phyloP scores from a whole-genome alignment of 2,797 vertebrate genomes.

The Enteromius thamalakanensis region DNA sequence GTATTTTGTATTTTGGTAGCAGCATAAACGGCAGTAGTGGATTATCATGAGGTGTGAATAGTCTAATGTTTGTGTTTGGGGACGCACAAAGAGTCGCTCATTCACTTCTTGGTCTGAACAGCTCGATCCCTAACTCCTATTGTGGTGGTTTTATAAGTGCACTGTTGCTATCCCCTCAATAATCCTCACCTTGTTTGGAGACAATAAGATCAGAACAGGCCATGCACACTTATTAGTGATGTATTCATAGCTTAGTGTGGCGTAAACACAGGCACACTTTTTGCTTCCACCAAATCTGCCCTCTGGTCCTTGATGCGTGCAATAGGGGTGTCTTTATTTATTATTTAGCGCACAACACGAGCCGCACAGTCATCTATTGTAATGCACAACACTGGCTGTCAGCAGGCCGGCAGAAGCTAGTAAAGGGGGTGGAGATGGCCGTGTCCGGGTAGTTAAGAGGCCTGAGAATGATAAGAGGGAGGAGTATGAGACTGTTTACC shows the following conservation, averaged over 20 bases:
- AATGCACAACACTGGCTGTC: slow-evolving; percentile 63
- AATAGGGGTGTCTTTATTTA: slow-evolving; percentile 68
- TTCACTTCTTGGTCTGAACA: slow-evolving; percentile 54
- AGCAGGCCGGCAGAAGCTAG: slow-evolving; percentile 53
- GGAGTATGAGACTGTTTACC: slow-evolving; percentile 50
- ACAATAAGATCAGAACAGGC: slow-evolving; percentile 75
- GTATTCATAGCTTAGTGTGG: slow-evolving; percentile 61
- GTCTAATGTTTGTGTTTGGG: not conserved
- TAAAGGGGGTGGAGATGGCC: slow-evolving; percentile 47
- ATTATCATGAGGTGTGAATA: not conserved
- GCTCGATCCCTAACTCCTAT: slow-evolving; percentile 60
- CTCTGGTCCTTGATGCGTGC: slow-evolving; percentile 57
- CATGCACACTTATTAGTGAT: slow-evolving; percentile 66
- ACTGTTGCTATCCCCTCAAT: slow-evolving; percentile 68
- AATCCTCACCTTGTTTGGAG: slow-evolving; percentile 73
- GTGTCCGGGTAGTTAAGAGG: slow-evolving; percentile 11
- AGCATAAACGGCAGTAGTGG: not conserved
- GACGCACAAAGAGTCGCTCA: not conserved
- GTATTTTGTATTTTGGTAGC: slow-evolving; percentile 17
- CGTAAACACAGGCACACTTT: slow-evolving; percentile 75
- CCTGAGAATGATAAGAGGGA: slow-evolving; percentile 31
- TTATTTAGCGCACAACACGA: slow-evolving; percentile 78
- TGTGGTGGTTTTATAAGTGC: slow-evolving; percentile 61
- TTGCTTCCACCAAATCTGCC: slow-evolving; percentile 53
- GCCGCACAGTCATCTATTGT: slow-evolving; percentile 70